These are phyloP conservation scores for Catocala sponsa DNA, from an alignment of 2,888 invertebrate genomes.

Conservation along the genomic window DNA sequence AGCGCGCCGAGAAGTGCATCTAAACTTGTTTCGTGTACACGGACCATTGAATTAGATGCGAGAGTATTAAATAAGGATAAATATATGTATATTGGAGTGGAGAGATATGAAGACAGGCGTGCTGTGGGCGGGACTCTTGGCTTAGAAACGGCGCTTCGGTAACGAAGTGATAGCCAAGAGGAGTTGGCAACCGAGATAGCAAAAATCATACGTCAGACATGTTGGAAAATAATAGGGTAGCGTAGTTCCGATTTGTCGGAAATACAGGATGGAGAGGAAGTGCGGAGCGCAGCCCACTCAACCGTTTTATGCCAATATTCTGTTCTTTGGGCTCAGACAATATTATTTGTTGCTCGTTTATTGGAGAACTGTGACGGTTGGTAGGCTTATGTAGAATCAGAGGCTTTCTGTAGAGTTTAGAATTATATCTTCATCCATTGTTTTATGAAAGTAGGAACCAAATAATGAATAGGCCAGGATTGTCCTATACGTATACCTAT, in stretches of 20 bases:
- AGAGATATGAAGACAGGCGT: conserved; percentile 48
- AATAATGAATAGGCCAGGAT: no score
- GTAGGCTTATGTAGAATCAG: no score
- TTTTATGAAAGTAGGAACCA: no score
- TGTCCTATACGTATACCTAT: no score
- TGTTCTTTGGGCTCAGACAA: background rate
- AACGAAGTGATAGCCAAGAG: conserved; percentile 61
- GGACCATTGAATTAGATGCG: conserved; percentile 50
- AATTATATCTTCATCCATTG: no score
- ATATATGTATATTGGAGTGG: conserved; percentile 35
- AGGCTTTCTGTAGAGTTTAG: no score
- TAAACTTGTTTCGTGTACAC: conserved; percentile 47
- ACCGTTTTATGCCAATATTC: conserved; percentile 18
- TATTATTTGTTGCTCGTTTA: background rate
- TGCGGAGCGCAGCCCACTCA: conserved; percentile 27
- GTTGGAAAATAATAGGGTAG: conserved; percentile 40
- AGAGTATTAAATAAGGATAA: conserved; percentile 50
- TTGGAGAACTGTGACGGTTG: no score
- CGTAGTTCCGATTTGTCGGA: conserved; percentile 34
- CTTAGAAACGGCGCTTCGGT: conserved; percentile 53
- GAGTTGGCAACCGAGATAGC: conserved; percentile 58
- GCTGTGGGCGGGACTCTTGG: conserved; percentile 59
- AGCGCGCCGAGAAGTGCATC: conserved; percentile 46
- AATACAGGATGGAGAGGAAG: conserved; percentile 33
- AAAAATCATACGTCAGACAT: conserved; percentile 52